These are phyloP conservation scores for Ceratotherium simum DNA, from an alignment of 2,113 vertebrate genomes.

Conservation along the genomic window DNA sequence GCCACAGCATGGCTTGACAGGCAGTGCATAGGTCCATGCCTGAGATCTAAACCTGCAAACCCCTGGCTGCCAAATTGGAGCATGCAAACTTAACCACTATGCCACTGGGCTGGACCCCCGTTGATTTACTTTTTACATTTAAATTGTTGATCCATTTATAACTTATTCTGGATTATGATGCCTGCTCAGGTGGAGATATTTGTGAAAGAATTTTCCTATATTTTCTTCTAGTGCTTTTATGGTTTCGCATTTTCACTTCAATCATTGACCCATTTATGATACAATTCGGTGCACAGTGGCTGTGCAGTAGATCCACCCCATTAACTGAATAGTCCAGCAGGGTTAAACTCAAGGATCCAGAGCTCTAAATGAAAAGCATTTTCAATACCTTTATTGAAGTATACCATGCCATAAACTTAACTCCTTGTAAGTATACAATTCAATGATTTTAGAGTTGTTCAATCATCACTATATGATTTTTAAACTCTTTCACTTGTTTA, in stretches of 20 bases:
- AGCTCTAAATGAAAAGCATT: neutral
- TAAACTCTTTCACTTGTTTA: neutral
- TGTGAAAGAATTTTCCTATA: neutral
- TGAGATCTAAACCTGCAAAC: too few relatives aligned
- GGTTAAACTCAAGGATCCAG: neutral
- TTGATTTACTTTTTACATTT: neutral
- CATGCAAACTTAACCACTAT: too few relatives aligned
- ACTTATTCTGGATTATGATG: neutral
- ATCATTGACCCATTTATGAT: neutral
- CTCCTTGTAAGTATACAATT: neutral
- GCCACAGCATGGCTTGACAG: too few relatives aligned
- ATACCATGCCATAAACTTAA: neutral
- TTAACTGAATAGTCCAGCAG: neutral
- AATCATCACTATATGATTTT: neutral
- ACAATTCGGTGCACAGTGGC: neutral
- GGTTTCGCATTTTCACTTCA: neutral
- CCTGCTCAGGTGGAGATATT: neutral
- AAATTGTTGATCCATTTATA: neutral
- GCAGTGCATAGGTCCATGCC: too few relatives aligned
- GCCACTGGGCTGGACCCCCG: too few relatives aligned
- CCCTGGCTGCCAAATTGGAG: too few relatives aligned
- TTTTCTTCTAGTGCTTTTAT: neutral
- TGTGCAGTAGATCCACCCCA: fast-evolving
- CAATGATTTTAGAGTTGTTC: neutral
- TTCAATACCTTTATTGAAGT: neutral